Base-by-base conservation (phyloP, 2,888 invertebrate species). In the Tenthredo amoena region DNA sequence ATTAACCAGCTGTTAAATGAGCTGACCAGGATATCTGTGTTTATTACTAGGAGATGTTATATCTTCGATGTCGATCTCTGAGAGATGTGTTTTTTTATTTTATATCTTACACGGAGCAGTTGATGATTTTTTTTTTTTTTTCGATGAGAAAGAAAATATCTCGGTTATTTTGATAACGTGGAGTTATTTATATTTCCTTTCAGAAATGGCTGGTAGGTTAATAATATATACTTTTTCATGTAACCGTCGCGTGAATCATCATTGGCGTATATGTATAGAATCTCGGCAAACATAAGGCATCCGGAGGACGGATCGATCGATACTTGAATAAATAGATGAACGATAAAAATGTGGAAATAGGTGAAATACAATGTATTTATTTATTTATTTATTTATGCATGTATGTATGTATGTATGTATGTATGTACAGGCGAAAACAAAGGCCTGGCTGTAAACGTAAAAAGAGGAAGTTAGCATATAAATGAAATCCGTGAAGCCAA, bases 401-500 rank as follows among this genome's bases (percentile, higher is more conserved):
- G 34, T 71, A 37, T 15, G 18, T 1, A 34, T 68, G 2, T 68
- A 68, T 1, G 34, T 31, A 65, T 43, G 18, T 6, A 26, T 2
- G 31, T 55, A 10, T 26, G 9, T 26, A 31, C n/a, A 68, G 82
- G n/a, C 31, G 18, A 47, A 47, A 81, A 83, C 68, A 65, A 47
- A 83, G 34, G 47, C 15, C 21, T 9, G 43, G 9, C 9, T 37
- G 37, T 68, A 83, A 83, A 68, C 68, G 71, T 83, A 47, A 68
- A 83, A 83, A 71, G 40, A 85, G 85, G 26, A 87, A 86, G 88
- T 91, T 91, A 91, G 91, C 91, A 91, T 91, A 91, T 91, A 91
- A 91, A 91, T 91, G 91, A 91, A 91, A 91, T 91, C 90, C 89
- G 86, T 87, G 89, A 88, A 89, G 89, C 89, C 88, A 88, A 89